Evolutionary conservation across 2,113 vertebrate species (phyloP).

Genomic region (Spea multiplicata): DNA sequence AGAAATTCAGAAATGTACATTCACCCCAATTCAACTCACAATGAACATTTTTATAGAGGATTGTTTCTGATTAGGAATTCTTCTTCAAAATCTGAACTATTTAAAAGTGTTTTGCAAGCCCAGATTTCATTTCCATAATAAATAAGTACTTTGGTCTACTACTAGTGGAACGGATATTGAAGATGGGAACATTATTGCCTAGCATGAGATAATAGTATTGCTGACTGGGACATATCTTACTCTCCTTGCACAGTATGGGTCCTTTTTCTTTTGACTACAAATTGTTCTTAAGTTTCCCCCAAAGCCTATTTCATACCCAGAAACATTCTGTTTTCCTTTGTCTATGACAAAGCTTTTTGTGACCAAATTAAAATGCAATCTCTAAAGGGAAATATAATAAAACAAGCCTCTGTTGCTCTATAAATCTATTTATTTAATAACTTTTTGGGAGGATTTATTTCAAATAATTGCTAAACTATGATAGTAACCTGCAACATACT

Average conservation of each 20-base stretch:
- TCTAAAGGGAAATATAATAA: slow-evolving; percentile 13
- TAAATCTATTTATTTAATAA: slow-evolving; percentile 32
- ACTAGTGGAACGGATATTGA: no score
- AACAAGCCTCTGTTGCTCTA: slow-evolving; percentile 21
- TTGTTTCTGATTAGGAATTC: no score
- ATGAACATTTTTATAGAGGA: no score
- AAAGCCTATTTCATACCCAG: neutral
- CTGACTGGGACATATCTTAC: no score
- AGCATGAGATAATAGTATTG: no score
- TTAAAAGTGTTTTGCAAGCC: no score
- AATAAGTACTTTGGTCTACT: no score
- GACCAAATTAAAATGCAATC: slow-evolving; percentile 4
- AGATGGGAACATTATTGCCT: no score
- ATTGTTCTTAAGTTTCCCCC: slow-evolving; percentile 2
- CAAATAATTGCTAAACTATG: slow-evolving; percentile 22
- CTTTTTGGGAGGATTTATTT: slow-evolving; percentile 1
- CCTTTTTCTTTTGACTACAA: neutral
- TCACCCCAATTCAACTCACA: no score
- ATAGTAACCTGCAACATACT: neutral
- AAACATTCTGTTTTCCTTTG: neutral
- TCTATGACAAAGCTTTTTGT: neutral
- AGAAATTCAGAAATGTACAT: no score
- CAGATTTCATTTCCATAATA: no score
- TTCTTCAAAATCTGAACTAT: no score
- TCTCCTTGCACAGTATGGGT: neutral